These are phyloP conservation scores for Tricholauxania praeusta DNA, from an alignment of 2,888 invertebrate genomes.

Conservation along the genomic window DNA sequence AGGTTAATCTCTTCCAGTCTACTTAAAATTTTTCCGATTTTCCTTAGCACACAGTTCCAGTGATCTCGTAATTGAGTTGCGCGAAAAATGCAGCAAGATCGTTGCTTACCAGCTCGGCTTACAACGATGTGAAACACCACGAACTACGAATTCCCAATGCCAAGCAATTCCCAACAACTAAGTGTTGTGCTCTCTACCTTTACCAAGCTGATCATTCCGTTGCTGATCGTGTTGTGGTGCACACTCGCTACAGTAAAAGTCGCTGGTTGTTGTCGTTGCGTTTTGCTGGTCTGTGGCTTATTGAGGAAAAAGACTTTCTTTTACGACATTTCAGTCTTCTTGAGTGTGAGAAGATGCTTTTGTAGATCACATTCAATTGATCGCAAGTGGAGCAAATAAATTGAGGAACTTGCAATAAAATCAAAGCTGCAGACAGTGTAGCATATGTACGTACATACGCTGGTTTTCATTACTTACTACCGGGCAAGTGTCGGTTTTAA, in stretches of 20 bases:
- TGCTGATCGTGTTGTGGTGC: conserved; percentile 25
- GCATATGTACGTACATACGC: not conserved
- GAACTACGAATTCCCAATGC: not conserved
- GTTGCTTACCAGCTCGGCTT: not conserved
- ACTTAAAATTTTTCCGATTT: conserved; percentile 6
- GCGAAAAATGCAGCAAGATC: not conserved
- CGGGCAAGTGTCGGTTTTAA: conserved; percentile 33
- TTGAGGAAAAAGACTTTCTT: conserved; percentile 23
- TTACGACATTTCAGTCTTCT: conserved; percentile 2
- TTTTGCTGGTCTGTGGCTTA: not conserved
- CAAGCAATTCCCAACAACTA: too few relatives aligned
- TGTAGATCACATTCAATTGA: conserved; percentile 6
- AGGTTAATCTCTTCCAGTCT: conserved; percentile 13
- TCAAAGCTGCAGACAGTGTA: not conserved
- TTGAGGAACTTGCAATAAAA: conserved; percentile 4
- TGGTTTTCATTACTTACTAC: not conserved
- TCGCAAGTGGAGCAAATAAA: conserved; percentile 26
- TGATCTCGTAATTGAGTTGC: not conserved
- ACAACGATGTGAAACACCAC: not conserved
- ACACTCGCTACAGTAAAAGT: conserved; percentile 15
- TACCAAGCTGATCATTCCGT: conserved; percentile 26
- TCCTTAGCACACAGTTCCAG: conserved; percentile 18
- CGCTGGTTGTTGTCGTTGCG: not conserved
- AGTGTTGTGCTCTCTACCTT: not conserved
- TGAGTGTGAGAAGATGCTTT: conserved; percentile 11